These are phyloP conservation scores for Ammospiza maritima DNA, from an alignment of 2,797 vertebrate genomes.

Conservation along the genomic window DNA sequence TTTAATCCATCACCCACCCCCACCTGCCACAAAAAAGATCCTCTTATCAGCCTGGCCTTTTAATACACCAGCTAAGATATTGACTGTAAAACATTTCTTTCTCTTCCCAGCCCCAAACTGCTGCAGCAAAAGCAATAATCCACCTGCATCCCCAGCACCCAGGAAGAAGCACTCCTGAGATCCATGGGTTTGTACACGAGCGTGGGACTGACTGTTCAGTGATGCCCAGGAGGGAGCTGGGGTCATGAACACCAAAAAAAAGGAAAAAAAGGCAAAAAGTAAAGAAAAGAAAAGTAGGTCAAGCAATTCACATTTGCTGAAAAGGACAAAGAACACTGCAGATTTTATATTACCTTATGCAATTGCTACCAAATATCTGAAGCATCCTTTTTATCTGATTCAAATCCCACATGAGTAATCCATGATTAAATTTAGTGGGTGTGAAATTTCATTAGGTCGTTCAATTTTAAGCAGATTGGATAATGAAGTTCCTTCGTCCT, in stretches of 20 bases:
- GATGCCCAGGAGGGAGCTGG: background rate
- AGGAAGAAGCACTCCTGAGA: background rate
- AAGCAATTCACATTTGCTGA: background rate
- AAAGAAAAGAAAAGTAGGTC: constrained; percentile 40
- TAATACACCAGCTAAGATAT: background rate
- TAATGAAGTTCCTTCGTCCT: constrained; percentile 68
- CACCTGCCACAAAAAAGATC: background rate
- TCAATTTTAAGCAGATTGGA: constrained; percentile 68
- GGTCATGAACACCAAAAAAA: background rate
- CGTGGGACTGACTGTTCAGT: background rate
- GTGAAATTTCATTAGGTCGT: constrained; percentile 68
- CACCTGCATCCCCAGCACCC: background rate
- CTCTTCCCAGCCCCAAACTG: background rate
- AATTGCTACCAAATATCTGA: constrained; percentile 40
- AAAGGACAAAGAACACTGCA: background rate
- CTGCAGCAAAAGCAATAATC: background rate
- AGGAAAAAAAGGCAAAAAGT: background rate
- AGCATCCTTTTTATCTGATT: constrained; percentile 50
- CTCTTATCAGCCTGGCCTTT: background rate
- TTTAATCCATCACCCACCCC: background rate
- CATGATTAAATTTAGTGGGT: constrained; percentile 59
- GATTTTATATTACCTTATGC: constrained; percentile 42
- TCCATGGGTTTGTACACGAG: background rate
- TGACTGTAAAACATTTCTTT: background rate
- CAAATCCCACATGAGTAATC: constrained; percentile 56